Evolutionary conservation across 2,797 vertebrate genomes (phyloP).

Genomic region (Heterohyrax brucei): DNA sequence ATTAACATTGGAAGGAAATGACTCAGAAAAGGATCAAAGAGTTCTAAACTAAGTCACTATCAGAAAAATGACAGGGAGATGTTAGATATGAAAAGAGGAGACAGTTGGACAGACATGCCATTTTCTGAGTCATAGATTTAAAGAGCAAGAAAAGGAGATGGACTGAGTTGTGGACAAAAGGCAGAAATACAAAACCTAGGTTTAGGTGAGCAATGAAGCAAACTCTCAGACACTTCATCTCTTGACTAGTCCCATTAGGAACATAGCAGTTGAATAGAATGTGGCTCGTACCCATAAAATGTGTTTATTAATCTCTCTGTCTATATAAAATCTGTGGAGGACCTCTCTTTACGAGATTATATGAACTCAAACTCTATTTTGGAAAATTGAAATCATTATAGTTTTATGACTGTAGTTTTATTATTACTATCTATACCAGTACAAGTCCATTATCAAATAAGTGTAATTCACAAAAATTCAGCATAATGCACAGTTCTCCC

Average conservation of each 20-base stretch:
- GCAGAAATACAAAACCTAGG: not conserved
- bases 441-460: constrained; percentile 67
- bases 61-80: not conserved
- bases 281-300: constrained; percentile 50
- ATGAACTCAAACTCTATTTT: constrained; percentile 67
- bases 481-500: constrained; percentile 65
- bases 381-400: constrained; percentile 79
- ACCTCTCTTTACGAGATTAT: constrained; percentile 72
- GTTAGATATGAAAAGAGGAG: not conserved
- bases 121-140: not conserved
- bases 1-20: constrained; percentile 5
- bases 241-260: not conserved
- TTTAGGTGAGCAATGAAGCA: constrained; percentile 3
- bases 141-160: not conserved
- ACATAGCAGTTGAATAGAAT: constrained; percentile 41
- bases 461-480: constrained; percentile 75
- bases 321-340: constrained; percentile 32
- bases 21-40: not conserved
- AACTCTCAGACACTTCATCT: not conserved
- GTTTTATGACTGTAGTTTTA: constrained; percentile 78
- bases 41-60: not conserved
- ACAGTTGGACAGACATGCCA: not conserved
- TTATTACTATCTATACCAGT: constrained; percentile 70
- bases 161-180: not conserved
- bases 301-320: constrained; percentile 68